Conservation (phyloP, 1,140 invertebrate genomes). For the Diorhabda elongata region DNA sequence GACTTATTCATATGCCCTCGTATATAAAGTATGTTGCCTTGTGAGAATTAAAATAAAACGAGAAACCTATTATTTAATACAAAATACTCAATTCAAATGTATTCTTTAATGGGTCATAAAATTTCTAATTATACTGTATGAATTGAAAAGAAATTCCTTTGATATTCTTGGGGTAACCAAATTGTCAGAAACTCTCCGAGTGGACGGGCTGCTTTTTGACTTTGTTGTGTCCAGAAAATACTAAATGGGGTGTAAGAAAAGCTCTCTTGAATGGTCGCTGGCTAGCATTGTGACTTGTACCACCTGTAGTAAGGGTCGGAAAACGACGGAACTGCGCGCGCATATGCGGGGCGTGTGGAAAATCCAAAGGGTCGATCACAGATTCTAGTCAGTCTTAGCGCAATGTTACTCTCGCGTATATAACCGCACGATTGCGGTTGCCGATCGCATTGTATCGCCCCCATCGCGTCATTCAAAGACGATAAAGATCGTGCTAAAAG, state of each 20-base stretch:
- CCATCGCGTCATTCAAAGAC: neutral
- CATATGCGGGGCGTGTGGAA: constrained; percentile 32
- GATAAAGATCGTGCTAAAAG: constrained; percentile 6
- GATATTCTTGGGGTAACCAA: neutral
- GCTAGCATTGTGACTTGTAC: constrained; percentile 26
- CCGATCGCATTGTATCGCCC: constrained; percentile 36
- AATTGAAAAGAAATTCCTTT: too few relatives aligned
- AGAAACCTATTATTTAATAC: neutral
- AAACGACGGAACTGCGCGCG: constrained; percentile 27
- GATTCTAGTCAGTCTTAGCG: constrained; percentile 38
- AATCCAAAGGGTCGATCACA: constrained; percentile 38
- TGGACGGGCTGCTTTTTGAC: constrained; percentile 16
- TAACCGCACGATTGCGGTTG: constrained; percentile 34
- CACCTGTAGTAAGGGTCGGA: constrained; percentile 39
- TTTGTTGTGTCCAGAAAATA: constrained; percentile 19
- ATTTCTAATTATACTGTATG: too few relatives aligned
- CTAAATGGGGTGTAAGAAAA: constrained; percentile 16
- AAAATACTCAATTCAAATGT: neutral
- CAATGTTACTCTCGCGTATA: constrained; percentile 42
- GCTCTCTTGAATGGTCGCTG: constrained; percentile 10
- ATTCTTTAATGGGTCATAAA: too few relatives aligned
- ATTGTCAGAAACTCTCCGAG: neutral
- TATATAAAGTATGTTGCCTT: too few relatives aligned
- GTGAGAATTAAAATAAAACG: neutral
- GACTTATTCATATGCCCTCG: too few relatives aligned